Conservation (phyloP, 2,797 vertebrate genomes). For the Selene dorsalis region DNA sequence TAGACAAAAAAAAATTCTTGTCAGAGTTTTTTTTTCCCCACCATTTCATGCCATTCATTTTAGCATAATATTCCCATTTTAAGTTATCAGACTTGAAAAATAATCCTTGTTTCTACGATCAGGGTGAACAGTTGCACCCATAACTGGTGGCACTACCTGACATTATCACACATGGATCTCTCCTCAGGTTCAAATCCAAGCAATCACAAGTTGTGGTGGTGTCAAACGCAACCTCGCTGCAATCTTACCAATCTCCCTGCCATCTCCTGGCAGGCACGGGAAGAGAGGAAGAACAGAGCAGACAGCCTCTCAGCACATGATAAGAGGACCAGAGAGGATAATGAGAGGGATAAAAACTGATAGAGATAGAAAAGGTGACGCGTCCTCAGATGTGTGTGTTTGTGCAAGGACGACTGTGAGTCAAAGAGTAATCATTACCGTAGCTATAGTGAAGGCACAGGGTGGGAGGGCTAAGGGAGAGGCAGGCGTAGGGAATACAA, state of each 20-base stretch:
- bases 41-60: neutral
- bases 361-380: conserved; percentile 49
- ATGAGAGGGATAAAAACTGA: conserved; percentile 68
- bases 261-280: conserved; percentile 51
- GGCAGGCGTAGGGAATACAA: neutral
- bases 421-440: conserved; percentile 42
- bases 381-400: conserved; percentile 24
- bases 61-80: neutral
- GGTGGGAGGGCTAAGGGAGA: neutral
- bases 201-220: conserved; percentile 50
- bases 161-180: conserved; percentile 49
- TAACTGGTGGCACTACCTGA: conserved; percentile 22
- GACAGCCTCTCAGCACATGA: conserved; percentile 54
- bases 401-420: conserved; percentile 18
- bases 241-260: conserved; percentile 63
- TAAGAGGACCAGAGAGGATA: conserved; percentile 61
- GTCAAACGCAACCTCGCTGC: conserved; percentile 59
- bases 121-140: neutral
- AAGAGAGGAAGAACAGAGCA: conserved; percentile 35
- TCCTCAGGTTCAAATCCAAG: conserved; percentile 47
- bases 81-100: neutral
- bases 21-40: neutral
- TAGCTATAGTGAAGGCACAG: conserved; percentile 5
- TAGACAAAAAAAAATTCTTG: neutral
- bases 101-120: neutral